A percentile compares a stretch with the other conserved stretches of the same genome.
These are phyloP conservation scores for Pelmatolapia mariae DNA, from an alignment of 2,113 vertebrate genomes.

Conservation along the genomic window DNA sequence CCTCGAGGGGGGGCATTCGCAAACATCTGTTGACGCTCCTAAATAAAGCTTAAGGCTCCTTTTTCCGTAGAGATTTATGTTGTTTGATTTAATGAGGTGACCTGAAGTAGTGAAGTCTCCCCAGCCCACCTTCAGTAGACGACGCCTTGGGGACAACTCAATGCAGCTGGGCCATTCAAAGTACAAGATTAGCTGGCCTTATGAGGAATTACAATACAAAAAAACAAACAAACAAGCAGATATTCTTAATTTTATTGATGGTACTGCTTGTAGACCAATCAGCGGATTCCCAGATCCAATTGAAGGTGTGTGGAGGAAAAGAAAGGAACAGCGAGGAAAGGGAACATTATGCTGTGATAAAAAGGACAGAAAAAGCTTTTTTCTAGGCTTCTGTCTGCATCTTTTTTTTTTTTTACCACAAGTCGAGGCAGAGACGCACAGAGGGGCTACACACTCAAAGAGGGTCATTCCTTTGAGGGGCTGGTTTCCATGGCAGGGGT, in stretches of 20 bases:
- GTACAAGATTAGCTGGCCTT: not conserved
- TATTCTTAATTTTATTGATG: not conserved
- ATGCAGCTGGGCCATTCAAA: not conserved
- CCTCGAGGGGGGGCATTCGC: not conserved
- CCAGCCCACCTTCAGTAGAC: not conserved
- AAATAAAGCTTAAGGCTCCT: slow-evolving; percentile 8
- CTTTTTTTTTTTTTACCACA: slow-evolving; percentile 1
- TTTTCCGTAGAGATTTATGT: slow-evolving; percentile 32
- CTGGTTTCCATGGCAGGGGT: slow-evolving; percentile 68
- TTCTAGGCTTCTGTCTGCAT: not conserved
- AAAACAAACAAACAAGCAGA: not conserved
- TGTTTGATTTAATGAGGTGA: slow-evolving; percentile 23
- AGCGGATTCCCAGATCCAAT: not conserved
- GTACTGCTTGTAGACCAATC: not conserved
- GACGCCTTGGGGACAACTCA: not conserved
- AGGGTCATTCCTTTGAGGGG: slow-evolving; percentile 54
- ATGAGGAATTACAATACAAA: not conserved
- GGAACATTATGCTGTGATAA: not conserved
- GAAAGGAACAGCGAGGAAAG: not conserved
- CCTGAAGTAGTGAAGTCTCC: not conserved
- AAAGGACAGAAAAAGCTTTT: not conserved
- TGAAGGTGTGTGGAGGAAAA: not conserved
- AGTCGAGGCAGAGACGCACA: not conserved
- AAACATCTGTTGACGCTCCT: slow-evolving; percentile 27
- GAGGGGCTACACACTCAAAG: slow-evolving; percentile 25